Percentiles rank a stretch among this genome's conserved stretches.
Evolutionary conservation across 2,888 invertebrate species (phyloP).

Genomic region (Odiellus spinosus): DNA sequence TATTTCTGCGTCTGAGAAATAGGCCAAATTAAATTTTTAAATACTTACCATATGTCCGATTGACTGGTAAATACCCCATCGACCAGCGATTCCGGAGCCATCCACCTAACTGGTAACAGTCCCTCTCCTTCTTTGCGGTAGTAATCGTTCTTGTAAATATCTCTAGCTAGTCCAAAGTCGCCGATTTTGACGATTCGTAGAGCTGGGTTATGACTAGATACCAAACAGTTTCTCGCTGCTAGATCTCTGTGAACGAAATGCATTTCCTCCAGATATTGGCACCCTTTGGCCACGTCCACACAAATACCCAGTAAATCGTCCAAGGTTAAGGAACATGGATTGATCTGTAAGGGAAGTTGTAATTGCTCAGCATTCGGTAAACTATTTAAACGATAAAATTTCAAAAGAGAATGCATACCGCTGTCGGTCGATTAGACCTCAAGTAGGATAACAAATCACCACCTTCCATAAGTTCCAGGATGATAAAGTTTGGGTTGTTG

Average conservation of each 20-base stretch:
- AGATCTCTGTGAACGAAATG: slow-evolving; percentile 90
- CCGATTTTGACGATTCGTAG: slow-evolving; percentile 81
- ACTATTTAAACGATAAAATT: no score
- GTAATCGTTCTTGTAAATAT: slow-evolving; percentile 94
- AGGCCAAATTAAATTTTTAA: no score
- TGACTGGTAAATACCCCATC: slow-evolving; percentile 94
- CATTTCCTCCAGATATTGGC: slow-evolving; percentile 87
- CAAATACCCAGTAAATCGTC: slow-evolving; percentile 80
- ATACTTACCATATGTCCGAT: slow-evolving; percentile 73
- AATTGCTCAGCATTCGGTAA: no score
- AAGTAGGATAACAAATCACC: slow-evolving; percentile 86
- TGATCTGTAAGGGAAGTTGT: no score
- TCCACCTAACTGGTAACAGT: slow-evolving; percentile 87
- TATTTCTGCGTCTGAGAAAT: no score
- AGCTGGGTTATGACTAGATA: slow-evolving; percentile 34
- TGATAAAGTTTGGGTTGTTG: slow-evolving; percentile 78
- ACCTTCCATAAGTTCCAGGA: slow-evolving; percentile 95
- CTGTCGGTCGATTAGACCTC: slow-evolving; percentile 57
- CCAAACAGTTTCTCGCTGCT: slow-evolving; percentile 88
- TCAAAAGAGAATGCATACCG: no score
- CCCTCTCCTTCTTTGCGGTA: slow-evolving; percentile 85
- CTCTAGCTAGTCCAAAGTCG: slow-evolving; percentile 89
- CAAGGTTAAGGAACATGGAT: slow-evolving; percentile 41
- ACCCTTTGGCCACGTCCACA: slow-evolving; percentile 87
- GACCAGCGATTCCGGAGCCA: slow-evolving; percentile 90